Evolutionary conservation across 1,140 invertebrate genomes (phyloP).

Genomic region (Dryas iulia): DNA sequence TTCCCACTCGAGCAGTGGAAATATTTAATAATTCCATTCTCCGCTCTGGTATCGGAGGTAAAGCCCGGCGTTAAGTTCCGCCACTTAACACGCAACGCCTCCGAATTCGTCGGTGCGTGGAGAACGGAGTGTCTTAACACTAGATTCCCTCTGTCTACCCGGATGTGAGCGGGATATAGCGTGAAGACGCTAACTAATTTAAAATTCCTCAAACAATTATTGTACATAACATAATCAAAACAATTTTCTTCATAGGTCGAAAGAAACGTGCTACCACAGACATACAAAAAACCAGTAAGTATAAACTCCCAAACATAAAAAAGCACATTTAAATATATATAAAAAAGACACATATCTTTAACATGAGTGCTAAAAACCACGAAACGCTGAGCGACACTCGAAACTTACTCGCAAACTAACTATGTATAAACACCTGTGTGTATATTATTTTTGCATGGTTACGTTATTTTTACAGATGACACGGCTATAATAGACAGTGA

Average conservation of each 20-base stretch:
- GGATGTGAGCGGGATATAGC: too few relatives aligned
- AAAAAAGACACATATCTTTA: slow-evolving; percentile 38
- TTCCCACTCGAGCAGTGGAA: too few relatives aligned
- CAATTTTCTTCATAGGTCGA: slow-evolving; percentile 41
- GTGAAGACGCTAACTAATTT: too few relatives aligned
- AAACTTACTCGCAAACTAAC: slow-evolving; percentile 36
- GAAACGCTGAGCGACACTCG: slow-evolving; percentile 24
- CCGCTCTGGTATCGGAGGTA: too few relatives aligned
- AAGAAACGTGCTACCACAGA: slow-evolving; percentile 44
- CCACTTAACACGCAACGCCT: too few relatives aligned
- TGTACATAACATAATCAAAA: neutral
- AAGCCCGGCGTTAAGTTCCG: too few relatives aligned
- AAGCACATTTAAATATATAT: neutral
- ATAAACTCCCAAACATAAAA: neutral
- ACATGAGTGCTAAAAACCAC: slow-evolving; percentile 48
- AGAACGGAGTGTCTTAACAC: too few relatives aligned
- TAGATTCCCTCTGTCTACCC: too few relatives aligned
- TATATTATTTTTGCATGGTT: slow-evolving; percentile 59
- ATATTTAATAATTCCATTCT: too few relatives aligned
- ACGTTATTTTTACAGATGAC: slow-evolving; percentile 71
- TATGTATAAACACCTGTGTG: slow-evolving; percentile 32
- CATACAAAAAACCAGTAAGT: slow-evolving; percentile 45
- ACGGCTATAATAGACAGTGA: slow-evolving; percentile 57
- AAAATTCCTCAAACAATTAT: neutral
- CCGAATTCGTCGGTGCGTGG: too few relatives aligned